phyloP scores from a whole-genome alignment of 2,113 vertebrate species.

The Macaca mulatta region DNA sequence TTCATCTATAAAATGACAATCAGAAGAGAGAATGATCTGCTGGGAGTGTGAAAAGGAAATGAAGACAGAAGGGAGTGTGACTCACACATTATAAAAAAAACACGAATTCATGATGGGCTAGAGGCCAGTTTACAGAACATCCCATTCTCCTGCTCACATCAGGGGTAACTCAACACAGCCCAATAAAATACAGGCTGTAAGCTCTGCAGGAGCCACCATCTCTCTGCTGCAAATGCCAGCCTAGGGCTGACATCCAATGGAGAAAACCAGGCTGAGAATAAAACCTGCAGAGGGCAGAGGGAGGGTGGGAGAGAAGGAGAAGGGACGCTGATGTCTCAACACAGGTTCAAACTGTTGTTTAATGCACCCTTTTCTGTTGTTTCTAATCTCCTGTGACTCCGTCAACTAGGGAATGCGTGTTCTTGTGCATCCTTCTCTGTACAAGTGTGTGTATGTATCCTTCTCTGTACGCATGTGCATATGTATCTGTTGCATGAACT shows the following conservation, averaged over 20 bases:
- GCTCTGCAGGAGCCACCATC: neutral
- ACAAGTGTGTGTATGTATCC: too few relatives aligned
- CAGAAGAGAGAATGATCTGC: neutral
- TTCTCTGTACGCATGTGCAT: too few relatives aligned
- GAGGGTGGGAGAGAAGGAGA: fast-evolving
- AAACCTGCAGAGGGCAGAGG: neutral
- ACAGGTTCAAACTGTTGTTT: too few relatives aligned
- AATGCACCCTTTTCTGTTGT: neutral
- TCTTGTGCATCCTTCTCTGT: too few relatives aligned
- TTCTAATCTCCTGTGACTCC: neutral
- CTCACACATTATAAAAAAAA: neutral
- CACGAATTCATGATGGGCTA: neutral
- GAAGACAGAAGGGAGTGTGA: neutral
- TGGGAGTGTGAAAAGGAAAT: neutral
- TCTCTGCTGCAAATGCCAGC: neutral
- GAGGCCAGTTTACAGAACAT: neutral
- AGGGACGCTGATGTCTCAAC: fast-evolving
- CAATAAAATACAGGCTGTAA: neutral
- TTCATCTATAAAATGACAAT: neutral
- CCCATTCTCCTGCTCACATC: neutral
- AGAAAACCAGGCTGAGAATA: neutral
- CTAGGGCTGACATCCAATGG: neutral
- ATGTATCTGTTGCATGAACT: too few relatives aligned
- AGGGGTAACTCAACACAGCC: neutral
- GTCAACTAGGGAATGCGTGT: fast-evolving